Evolutionary conservation across 2,113 vertebrate species (phyloP), one percentile per base, ranked within the genome.

Genomic region (Psittacula cyanocephala): DNA sequence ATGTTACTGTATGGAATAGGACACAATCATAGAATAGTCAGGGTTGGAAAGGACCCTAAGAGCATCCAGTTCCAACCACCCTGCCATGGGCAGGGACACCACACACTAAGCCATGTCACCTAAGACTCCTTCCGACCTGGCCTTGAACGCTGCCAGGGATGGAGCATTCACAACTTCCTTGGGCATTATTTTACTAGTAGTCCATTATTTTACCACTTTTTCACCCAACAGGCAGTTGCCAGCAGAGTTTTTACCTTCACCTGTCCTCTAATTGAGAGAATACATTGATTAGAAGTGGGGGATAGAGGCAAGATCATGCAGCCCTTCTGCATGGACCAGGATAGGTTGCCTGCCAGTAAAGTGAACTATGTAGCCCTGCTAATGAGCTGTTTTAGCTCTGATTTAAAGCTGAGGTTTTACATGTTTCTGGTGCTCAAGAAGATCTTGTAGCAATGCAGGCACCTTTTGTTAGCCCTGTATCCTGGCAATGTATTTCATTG

Each of bases 371-470:
- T 4, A 4, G 11, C 52, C 24, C 49, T 80, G 31, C 23, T 29
- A 6, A 47, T 2, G 33, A 79, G 47, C 47, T 53, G 13, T 0
- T 60, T 14, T 11, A 35, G 17, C 77, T 62, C 41, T 44, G 3
- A n/a, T 27, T 69, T 62, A 17, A 46, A 80, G 70, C 46, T 46
- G 46, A 28, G 14, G 6, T 6, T 80, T 85, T 24, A 31, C 17
- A 59, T 2, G 7, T 37, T 13, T 29, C 33, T 19, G 18, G 18
- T 37, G 35, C 20, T 49, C 44, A 3, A 0, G 5, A 29, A 31
- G 31, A 8, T 29, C 72, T 41, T 0, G 0, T 83, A 69, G 71
- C 43, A 46, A 7, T 28, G 41, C 17, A 49, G 24, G n/a, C 0
- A 1, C 19, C 55, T 72, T 80, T 74, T 68, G 20, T 28, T 55